phyloP scores from a whole-genome alignment of 1,140 invertebrate species.

The Radopholus similis region DNA sequence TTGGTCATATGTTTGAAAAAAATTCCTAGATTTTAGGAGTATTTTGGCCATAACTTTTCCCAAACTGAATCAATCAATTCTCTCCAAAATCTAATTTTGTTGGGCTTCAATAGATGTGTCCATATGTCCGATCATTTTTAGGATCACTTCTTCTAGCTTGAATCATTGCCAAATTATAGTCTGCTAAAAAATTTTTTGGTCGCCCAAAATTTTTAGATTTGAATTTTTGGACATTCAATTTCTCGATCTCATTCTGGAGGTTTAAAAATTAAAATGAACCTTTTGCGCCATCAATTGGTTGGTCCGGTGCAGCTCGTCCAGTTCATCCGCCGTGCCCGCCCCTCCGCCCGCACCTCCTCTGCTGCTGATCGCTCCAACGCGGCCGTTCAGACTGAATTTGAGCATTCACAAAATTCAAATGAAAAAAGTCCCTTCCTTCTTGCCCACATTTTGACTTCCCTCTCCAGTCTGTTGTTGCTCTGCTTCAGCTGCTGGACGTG shows the following conservation, averaged over 20 bases:
- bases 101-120: too few relatives aligned
- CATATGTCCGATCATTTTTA: too few relatives aligned
- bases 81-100: too few relatives aligned
- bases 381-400: slow-evolving; percentile 9
- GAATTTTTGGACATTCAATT: background rate
- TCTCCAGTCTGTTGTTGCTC: slow-evolving; percentile 23
- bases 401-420: background rate
- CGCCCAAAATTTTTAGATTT: background rate
- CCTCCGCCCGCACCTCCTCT: background rate
- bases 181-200: too few relatives aligned
- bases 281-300: slow-evolving; percentile 20
- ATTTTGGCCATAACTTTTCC: too few relatives aligned
- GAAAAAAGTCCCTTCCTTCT: background rate
- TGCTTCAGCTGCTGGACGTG: slow-evolving; percentile 14
- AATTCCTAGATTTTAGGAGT: too few relatives aligned
- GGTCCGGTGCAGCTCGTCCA: slow-evolving; percentile 6
- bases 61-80: too few relatives aligned
- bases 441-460: slow-evolving; percentile 25
- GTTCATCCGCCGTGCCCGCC: background rate
- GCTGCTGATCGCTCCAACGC: background rate
- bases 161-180: too few relatives aligned
- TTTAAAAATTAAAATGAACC: background rate
- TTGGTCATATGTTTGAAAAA: too few relatives aligned
- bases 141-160: too few relatives aligned
- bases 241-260: background rate